Conservation (phyloP, 2,113 vertebrate species). For the Scytalopus superciliaris region DNA sequence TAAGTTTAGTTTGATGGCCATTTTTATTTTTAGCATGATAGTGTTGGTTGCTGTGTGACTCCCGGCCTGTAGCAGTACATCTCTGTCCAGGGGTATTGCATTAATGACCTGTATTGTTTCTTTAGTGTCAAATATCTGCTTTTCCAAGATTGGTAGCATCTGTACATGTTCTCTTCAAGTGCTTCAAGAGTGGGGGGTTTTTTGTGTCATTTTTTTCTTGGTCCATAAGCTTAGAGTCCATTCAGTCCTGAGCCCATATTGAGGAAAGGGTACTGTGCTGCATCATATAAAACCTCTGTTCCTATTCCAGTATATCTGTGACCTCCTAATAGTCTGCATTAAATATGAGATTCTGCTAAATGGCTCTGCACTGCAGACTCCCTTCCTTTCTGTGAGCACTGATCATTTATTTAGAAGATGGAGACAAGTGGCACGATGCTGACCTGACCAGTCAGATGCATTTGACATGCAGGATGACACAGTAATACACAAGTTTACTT, state of each 20-base stretch:
- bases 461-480: background rate
- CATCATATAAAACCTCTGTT: background rate
- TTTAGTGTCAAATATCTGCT: background rate
- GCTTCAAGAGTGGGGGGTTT: accelerated
- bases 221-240: background rate
- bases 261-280: background rate
- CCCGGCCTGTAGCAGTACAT: background rate
- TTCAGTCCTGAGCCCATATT: background rate
- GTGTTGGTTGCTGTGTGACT: background rate
- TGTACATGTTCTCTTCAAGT: background rate
- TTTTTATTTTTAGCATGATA: background rate
- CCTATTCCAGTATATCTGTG: background rate
- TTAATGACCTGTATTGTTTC: background rate
- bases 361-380: background rate
- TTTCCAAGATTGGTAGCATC: background rate
- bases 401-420: accelerated
- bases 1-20: background rate
- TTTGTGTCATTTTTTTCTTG: background rate
- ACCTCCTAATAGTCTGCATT: background rate
- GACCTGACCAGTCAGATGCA: too few species aligned
- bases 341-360: background rate
- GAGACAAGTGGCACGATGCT: background rate
- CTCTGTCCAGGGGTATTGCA: background rate
- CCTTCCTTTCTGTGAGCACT: background rate
- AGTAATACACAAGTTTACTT: background rate